Conservation (phyloP, 2,797 vertebrate species). For the Pampus argenteus region DNA sequence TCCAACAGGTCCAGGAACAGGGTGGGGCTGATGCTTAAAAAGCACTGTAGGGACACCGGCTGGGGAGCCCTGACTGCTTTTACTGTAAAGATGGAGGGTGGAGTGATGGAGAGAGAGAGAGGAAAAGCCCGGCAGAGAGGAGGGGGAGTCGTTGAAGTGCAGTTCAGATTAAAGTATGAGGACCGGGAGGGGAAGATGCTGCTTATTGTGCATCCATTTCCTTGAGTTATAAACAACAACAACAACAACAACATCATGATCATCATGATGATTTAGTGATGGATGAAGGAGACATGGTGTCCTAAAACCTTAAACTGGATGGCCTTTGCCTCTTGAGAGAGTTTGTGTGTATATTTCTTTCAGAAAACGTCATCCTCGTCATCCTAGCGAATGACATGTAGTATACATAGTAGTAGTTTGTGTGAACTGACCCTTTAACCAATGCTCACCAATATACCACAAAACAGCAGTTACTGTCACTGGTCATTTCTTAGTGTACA, state of each 20-base stretch:
- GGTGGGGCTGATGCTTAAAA: conserved; percentile 45
- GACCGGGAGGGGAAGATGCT: conserved; percentile 17
- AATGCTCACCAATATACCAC: no score
- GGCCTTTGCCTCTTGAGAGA: no score
- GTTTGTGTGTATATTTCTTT: no score
- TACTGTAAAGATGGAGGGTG: conserved; percentile 36
- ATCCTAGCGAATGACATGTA: no score
- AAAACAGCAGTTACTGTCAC: not conserved
- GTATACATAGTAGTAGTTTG: not conserved
- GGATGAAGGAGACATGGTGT: no score
- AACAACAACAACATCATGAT: no score
- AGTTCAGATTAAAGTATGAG: conserved; percentile 59
- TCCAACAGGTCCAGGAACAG: conserved; percentile 61
- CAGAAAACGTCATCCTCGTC: no score
- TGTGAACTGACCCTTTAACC: conserved; percentile 24
- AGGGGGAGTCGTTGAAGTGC: conserved; percentile 24
- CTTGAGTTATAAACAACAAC: not conserved
- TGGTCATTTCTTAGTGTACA: not conserved
- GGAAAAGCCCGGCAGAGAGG: conserved; percentile 27
- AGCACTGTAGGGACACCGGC: conserved; percentile 41
- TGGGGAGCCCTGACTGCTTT: conserved; percentile 34
- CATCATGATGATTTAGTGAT: no score
- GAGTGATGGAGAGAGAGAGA: conserved; percentile 40
- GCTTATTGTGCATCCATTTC: not conserved
- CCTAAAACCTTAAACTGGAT: no score